Evolutionary conservation across 2,888 invertebrate genomes (phyloP).

Genomic region (Ethmia dodecea): DNA sequence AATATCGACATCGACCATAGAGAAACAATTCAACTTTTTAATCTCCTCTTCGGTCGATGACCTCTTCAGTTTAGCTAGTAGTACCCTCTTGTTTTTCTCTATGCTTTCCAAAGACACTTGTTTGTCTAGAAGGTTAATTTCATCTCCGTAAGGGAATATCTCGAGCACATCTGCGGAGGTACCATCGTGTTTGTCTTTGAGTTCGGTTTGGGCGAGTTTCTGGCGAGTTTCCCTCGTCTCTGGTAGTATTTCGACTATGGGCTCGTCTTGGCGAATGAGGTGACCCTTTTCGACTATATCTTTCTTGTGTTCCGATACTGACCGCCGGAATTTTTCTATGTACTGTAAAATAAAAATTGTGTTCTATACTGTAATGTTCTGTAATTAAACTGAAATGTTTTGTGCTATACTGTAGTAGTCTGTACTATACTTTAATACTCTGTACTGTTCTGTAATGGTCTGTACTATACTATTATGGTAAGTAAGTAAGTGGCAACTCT

Average conservation of each 20-base stretch:
- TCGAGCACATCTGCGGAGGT: conserved; percentile 19
- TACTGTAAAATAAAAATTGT: conserved; percentile 44
- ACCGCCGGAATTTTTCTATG: conserved; percentile 45
- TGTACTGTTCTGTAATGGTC: too few species aligned
- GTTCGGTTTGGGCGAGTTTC: conserved; percentile 4
- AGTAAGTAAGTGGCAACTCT: too few species aligned
- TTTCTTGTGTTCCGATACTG: conserved; percentile 45
- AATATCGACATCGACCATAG: conserved; percentile 66
- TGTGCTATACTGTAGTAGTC: too few species aligned
- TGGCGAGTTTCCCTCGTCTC: conserved; percentile 25
- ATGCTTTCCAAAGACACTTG: conserved; percentile 52
- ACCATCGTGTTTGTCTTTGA: conserved; percentile 5
- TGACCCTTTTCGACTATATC: conserved; percentile 43
- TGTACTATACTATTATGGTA: too few species aligned
- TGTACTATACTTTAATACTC: too few species aligned
- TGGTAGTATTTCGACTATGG: conserved; percentile 43
- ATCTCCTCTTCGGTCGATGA: conserved; percentile 35
- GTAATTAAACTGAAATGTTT: too few species aligned
- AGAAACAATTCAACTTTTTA: conserved; percentile 56
- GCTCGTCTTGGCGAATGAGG: conserved; percentile 36
- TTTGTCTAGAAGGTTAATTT: conserved; percentile 31
- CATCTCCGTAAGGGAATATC: conserved; percentile 49
- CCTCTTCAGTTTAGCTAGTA: conserved; percentile 41
- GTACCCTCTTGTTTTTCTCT: conserved; percentile 52
- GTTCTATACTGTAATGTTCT: too few species aligned